A percentile compares a stretch with the other conserved stretches of the same genome.
phyloP scores from a whole-genome alignment of 1,140 invertebrate species.

The Cydia amplana region DNA sequence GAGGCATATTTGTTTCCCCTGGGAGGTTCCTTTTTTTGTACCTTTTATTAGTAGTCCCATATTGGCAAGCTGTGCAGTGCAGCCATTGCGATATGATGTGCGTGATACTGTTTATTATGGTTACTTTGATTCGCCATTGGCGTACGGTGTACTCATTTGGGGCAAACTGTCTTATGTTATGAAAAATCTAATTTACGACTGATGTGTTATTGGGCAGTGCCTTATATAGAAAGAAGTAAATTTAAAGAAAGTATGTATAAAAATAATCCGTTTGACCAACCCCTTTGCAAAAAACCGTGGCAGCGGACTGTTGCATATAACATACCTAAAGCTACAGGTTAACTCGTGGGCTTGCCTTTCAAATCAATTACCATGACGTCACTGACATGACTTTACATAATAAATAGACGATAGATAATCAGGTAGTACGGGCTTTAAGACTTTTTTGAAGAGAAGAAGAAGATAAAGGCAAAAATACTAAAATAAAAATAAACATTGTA shows the following conservation, averaged over 20 bases:
- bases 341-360: slow-evolving; percentile 14
- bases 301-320: slow-evolving; percentile 4
- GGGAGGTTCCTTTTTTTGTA: no score
- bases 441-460: no score
- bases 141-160: background rate
- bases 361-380: slow-evolving; percentile 8
- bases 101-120: background rate
- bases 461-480: background rate
- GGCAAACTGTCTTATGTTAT: background rate
- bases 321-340: background rate
- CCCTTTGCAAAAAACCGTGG: background rate
- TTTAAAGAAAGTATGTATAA: no score
- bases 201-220: no score
- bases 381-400: background rate
- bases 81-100: background rate
- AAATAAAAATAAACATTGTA: no score
- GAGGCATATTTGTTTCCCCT: no score
- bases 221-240: no score
- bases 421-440: no score
- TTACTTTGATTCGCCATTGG: background rate
- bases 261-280: no score
- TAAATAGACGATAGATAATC: background rate
- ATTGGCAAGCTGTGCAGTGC: background rate
- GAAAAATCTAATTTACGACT: no score
- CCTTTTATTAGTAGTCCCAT: no score